Evolutionary conservation across 2,113 vertebrate genomes (phyloP).

Genomic region (Sorex fumeus): DNA sequence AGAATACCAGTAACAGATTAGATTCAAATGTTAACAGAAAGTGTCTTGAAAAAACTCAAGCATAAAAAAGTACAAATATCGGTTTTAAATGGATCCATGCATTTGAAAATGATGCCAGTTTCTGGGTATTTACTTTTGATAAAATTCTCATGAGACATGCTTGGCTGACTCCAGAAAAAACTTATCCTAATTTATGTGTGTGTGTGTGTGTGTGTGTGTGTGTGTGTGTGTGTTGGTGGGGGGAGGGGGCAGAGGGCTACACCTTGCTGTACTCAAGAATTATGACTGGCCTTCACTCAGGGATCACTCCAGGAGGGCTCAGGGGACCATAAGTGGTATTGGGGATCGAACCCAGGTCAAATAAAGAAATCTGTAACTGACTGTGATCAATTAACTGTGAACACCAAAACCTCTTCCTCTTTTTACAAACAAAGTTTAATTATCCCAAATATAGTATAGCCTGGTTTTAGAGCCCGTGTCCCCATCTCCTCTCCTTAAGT

Average conservation of each 20-base stretch:
- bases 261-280: too few species aligned
- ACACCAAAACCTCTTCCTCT: background rate
- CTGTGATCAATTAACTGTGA: too few species aligned
- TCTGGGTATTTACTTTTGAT: background rate
- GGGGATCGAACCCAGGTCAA: too few species aligned
- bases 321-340: too few species aligned
- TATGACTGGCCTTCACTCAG: too few species aligned
- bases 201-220: too few species aligned
- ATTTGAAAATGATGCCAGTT: background rate
- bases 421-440: conserved; percentile 10
- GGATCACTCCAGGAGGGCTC: too few species aligned
- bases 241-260: too few species aligned
- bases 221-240: too few species aligned
- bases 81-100: background rate
- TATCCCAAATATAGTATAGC: background rate
- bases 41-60: background rate
- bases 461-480: background rate
- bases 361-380: too few species aligned
- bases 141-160: conserved; percentile 47
- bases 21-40: background rate
- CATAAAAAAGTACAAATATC: background rate
- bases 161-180: background rate
- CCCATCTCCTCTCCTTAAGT: background rate
- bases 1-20: background rate
- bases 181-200: too few species aligned